Evolutionary conservation across 2,113 vertebrate species (phyloP), one percentile per base, ranked within the genome.

Genomic region (Corythornis vintsioides): DNA sequence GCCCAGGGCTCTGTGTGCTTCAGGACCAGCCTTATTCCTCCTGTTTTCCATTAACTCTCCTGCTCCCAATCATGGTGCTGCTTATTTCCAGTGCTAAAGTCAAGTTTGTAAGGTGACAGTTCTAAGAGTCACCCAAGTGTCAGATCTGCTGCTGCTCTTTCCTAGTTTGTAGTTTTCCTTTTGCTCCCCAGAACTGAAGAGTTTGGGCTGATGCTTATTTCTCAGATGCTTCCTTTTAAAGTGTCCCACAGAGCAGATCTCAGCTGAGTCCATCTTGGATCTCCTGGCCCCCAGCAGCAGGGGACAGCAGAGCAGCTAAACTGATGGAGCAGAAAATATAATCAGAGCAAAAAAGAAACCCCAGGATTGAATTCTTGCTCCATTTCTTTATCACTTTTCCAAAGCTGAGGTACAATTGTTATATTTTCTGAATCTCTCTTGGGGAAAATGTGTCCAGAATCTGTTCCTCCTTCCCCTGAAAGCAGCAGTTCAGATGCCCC

Each of bases 101-200:
- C 31, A 31, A 6, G 40, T 33, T 75, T 33, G 35, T 47, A 21
- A 29, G 38, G 53, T 50, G 26, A 11, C 6, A 1, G 25, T 73
- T 69, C 22, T 71, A 64, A 10, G 38, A 43, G 35, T 9, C 29
- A 40, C 16, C 75, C 31, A 6, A 4, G 15, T n/a, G 18, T 53
- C 10, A 2, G 0, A 38, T n/a, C 29, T n/a, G 13, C 19, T 11
- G 7, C 11, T 12, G 25, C 15, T 71, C 0, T 17, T 71, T 48
- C n/a, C 25, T 48, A 15, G 11, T 15, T 43, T n/a, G 47, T 61
- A 7, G 8, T 7, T 59, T 65, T 38, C 45, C 40, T 69, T 79
- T 70, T 48, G 26, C 40, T 90, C 33, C 74, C 29, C 20, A 42
- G 35, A 70, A 64, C 14, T 26, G 16, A 33, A 33, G 59, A 11